phyloP scores from a whole-genome alignment of 2,113 vertebrate species.

The Aix galericulata region DNA sequence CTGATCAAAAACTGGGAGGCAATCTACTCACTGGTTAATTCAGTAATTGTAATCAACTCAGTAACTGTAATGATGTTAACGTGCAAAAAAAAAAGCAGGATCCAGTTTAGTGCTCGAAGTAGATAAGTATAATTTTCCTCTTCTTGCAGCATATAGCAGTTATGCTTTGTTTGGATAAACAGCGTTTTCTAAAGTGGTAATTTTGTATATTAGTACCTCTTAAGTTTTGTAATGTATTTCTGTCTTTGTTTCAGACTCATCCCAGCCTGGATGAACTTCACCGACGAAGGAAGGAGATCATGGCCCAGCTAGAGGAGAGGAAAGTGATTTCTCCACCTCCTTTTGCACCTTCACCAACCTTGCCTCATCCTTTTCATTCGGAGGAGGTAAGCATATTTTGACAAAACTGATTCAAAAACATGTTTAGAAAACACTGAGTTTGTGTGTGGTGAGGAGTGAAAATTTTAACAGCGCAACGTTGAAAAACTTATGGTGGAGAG shows the following conservation, averaged over 20 bases:
- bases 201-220: background rate
- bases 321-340: slow-evolving; percentile 96
- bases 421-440: background rate
- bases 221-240: slow-evolving; percentile 75
- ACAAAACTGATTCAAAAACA: background rate
- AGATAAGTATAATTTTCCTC: background rate
- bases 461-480: background rate
- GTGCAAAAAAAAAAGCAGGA: background rate
- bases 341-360: slow-evolving; percentile 91
- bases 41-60: background rate
- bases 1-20: background rate
- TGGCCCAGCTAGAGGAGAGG: slow-evolving; percentile 95
- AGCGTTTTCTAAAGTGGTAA: background rate
- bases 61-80: background rate
- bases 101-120: background rate
- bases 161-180: background rate
- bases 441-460: background rate
- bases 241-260: slow-evolving; percentile 79
- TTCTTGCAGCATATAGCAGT: background rate
- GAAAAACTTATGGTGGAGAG: too few relatives aligned
- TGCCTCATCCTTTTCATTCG: slow-evolving; percentile 87
- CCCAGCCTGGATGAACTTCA: slow-evolving; percentile 93
- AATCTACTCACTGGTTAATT: background rate
- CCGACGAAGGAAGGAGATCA: slow-evolving; percentile 91
- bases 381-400: slow-evolving; percentile 83